A percentile compares a stretch with the other conserved stretches of the same genome.
Conservation (phyloP, 2,797 vertebrate genomes). For the Mormyrops boulengeri region DNA sequence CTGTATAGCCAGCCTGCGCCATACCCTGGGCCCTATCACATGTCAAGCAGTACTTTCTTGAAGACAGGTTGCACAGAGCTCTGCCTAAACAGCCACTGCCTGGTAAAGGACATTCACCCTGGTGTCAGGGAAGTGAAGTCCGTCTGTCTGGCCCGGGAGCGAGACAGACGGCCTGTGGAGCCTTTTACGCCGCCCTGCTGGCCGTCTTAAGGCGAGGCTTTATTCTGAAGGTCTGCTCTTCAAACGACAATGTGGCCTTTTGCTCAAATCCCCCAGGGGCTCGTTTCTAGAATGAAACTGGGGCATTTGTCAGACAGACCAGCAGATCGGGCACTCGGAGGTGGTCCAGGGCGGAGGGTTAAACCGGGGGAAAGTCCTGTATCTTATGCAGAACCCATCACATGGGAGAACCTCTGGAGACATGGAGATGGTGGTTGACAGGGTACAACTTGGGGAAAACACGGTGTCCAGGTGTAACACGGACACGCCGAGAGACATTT, state of each 20-base stretch:
- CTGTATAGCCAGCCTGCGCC: neutral
- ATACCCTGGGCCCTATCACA: neutral
- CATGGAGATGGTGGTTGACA: neutral
- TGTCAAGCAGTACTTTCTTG: neutral
- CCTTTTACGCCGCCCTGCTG: neutral
- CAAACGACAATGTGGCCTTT: neutral
- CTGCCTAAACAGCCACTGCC: slow-evolving; percentile 33
- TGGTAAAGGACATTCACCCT: slow-evolving; percentile 54
- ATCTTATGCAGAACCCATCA: neutral
- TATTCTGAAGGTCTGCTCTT: slow-evolving; percentile 34
- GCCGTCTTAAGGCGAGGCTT: slow-evolving; percentile 46
- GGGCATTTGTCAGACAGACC: neutral
- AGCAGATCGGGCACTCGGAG: neutral
- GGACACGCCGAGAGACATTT: neutral
- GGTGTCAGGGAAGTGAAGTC: slow-evolving; percentile 37
- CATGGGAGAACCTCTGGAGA: neutral
- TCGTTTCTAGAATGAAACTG: neutral
- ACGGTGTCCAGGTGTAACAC: neutral
- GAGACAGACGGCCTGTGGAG: neutral
- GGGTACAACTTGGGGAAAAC: neutral
- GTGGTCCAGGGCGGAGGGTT: neutral
- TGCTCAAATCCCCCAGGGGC: neutral
- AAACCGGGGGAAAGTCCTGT: neutral
- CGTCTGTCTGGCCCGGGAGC: neutral
- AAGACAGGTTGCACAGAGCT: neutral